These are phyloP conservation scores for Sterna hirundo DNA, from an alignment of 2,113 vertebrate species.

Conservation along the genomic window DNA sequence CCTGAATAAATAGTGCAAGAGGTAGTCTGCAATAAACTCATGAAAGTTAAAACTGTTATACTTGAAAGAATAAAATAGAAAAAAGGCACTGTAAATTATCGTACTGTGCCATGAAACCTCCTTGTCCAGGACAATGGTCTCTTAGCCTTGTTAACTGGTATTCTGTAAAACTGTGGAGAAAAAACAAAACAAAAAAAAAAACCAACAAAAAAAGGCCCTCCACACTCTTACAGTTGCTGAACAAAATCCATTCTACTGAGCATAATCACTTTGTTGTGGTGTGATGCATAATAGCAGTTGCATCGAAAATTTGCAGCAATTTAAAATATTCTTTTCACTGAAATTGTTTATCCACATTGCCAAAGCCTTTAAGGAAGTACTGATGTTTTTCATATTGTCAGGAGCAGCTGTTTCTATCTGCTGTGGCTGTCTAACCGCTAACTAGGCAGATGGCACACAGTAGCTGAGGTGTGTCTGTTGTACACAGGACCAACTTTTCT, in stretches of 20 bases:
- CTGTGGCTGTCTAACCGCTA: constrained; percentile 49
- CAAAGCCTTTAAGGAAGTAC: constrained; percentile 73
- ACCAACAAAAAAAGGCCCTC: not conserved
- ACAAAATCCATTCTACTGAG: constrained; percentile 73
- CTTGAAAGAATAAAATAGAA: constrained; percentile 39
- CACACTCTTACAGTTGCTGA: constrained; percentile 66
- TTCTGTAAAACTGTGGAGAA: constrained; percentile 60
- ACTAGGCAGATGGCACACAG: constrained; percentile 77
- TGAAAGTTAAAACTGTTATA: constrained; percentile 37
- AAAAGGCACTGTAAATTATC: constrained; percentile 15
- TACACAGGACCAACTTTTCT: constrained; percentile 65
- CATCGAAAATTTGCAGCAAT: constrained; percentile 77
- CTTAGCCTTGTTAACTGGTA: constrained; percentile 63
- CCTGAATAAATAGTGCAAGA: constrained; percentile 17
- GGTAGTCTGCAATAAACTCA: constrained; percentile 4
- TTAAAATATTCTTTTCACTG: constrained; percentile 80
- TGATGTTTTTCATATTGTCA: constrained; percentile 73
- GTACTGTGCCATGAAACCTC: not conserved
- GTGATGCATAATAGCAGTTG: constrained; percentile 75
- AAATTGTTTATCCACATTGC: constrained; percentile 75
- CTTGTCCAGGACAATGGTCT: constrained; percentile 63
- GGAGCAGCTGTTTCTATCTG: constrained; percentile 77
- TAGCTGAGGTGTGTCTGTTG: constrained; percentile 74
- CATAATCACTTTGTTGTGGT: constrained; percentile 76
- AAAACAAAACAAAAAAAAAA: not conserved